Conservation (phyloP, 1,140 invertebrate species). For the Drosophila pruinosa region DNA sequence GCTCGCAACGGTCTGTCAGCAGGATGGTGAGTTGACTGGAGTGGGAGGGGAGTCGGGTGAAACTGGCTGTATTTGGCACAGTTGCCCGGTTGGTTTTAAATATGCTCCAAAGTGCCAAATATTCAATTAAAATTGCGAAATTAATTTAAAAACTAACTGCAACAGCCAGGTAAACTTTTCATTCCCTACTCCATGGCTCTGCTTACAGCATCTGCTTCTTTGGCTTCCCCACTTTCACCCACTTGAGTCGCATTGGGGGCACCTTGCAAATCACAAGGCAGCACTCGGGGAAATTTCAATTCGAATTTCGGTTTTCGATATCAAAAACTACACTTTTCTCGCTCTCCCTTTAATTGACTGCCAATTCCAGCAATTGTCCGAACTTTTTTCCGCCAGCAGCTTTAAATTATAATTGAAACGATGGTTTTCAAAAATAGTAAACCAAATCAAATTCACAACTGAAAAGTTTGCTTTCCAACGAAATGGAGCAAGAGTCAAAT, state of each 20-base stretch:
- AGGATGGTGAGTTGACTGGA: neutral
- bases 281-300: conserved; percentile 10
- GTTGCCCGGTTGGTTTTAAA: conserved; percentile 50
- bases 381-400: conserved; percentile 28
- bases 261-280: conserved; percentile 24
- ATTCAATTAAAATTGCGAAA: conserved; percentile 71
- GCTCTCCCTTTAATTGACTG: neutral
- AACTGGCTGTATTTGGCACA: conserved; percentile 47
- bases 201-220: no score
- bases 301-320: conserved; percentile 58
- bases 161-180: conserved; percentile 60
- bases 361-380: neutral
- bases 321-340: conserved; percentile 18
- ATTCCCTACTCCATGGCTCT: neutral
- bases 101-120: conserved; percentile 12
- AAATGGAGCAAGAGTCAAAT: neutral
- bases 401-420: conserved; percentile 33
- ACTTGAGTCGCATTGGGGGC: conserved; percentile 62
- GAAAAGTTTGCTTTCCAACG: neutral
- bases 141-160: conserved; percentile 67
- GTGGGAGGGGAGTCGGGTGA: neutral
- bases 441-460: neutral
- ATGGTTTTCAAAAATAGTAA: neutral
- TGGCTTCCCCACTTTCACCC: neutral
- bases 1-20: neutral